Conservation (phyloP, 2,797 vertebrate genomes). For the Sandelia bainsii region DNA sequence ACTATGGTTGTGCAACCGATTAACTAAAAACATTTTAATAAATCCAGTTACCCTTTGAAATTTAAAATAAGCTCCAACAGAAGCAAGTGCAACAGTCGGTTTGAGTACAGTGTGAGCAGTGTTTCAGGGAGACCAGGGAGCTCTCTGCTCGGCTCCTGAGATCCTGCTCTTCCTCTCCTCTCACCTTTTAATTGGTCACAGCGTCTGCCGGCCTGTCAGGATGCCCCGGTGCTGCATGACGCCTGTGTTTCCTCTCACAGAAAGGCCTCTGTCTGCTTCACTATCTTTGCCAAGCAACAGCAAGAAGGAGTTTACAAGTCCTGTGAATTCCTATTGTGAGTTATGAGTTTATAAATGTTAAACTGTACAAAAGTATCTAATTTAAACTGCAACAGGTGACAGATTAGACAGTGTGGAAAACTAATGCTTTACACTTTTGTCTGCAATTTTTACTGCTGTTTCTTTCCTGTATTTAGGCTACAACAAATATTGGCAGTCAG, state of each 20-base stretch:
- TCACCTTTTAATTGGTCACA: conserved; percentile 67
- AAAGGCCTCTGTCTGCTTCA: conserved; percentile 61
- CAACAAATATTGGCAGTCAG: background rate
- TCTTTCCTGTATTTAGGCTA: conserved; percentile 17
- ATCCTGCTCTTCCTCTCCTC: conserved; percentile 68
- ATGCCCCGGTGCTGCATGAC: conserved; percentile 48
- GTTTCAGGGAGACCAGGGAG: conserved; percentile 32
- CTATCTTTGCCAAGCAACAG: conserved; percentile 42
- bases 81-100: background rate
- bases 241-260: conserved; percentile 57
- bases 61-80: background rate
- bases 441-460: background rate
- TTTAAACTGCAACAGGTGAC: background rate
- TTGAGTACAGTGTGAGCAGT: conserved; percentile 50
- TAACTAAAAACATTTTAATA: background rate
- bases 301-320: conserved; percentile 35
- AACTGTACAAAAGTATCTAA: too few relatives aligned
- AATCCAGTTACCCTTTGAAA: background rate
- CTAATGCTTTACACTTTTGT: background rate
- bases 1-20: background rate
- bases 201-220: conserved; percentile 37
- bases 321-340: conserved; percentile 48
- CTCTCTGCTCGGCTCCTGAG: conserved; percentile 45
- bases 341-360: conserved; percentile 38
- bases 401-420: conserved; percentile 9